Base-by-base conservation (phyloP, 1,140 invertebrate species). In the Contarinia nasturtii region DNA sequence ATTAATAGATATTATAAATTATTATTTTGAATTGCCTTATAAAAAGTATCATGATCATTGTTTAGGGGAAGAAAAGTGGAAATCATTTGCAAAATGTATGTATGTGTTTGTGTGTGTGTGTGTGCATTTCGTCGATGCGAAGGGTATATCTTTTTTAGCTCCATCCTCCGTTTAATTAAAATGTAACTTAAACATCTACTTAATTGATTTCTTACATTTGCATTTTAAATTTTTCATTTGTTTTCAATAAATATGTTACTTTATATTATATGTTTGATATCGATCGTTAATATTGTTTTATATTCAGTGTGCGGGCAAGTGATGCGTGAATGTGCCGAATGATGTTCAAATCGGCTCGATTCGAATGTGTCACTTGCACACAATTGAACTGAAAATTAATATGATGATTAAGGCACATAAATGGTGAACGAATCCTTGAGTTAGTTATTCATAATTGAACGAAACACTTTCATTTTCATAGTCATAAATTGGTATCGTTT, bases 1-100 rank as follows among this genome's bases (percentile, higher is more conserved):
- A 49, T 56, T 49, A 47, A 54, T 55, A 52, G 56, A 56, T 58
- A 54, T 55, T 58, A 57, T 57, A 44, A 52, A 48, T 40, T 52
- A 45, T 43, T n/a, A n/a, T n/a, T n/a, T 50, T 46, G 45, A 50
- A 50, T 48, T 49, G 46, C 51, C 8, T 49, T 22, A 44, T 17
- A 21, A 38, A 45, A 21, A 45, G 47, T 46, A 36, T 27, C 18
- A n/a, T n/a, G n/a, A n/a, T 37, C 46, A 49, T 36, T 49, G 43
- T 43, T 46, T 43, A 45, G 40, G 34, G 48, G 34, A 50, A 40
- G 38, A 45, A 47, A 19, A 50, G 50, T 46, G 27, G 34, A 17
- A 50, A 22, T 47, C 46, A 44, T 33, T 38, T n/a, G 41, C 14
- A 33, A 27, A 27, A 27, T 5, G n/a, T n/a, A 11, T 20, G 8